Base-by-base conservation (phyloP, 2,113 vertebrate species). In the Vulpes vulpes region DNA sequence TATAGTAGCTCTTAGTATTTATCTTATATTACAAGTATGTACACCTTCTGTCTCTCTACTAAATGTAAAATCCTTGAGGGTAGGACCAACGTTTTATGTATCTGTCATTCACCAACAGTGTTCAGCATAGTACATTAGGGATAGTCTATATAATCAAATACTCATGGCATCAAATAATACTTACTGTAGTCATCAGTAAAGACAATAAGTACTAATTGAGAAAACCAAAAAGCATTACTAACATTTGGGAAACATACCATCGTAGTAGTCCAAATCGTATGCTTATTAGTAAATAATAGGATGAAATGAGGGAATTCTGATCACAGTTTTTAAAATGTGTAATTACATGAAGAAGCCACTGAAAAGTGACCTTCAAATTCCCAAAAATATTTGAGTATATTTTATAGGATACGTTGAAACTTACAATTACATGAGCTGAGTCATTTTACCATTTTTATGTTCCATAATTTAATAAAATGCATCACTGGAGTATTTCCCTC, bases 401-500 rank as follows among this genome's bases (percentile, higher is more conserved):
- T 64, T 93, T 81, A 55, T 30, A 64, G 55, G 12, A 9, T 8
- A 43, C 62, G 49, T 8, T 22, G 9, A 93, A 91, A 27, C 30
- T 30, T 53, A 35, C 12, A 69, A 55, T 87, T 82, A 53, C 2
- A 59, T 8, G 20, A 87, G 25, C 32, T 65, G 10, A 35, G 32
- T 38, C 9, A 12, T n/a, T 53, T 49, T 22, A 27, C 1, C 17
- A 55, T 27, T 89, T 89, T 86, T 94, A 74, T 92, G 30, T 91
- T 71, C 64, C 53, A 25, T 49, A 71, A 96, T 53, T 84, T 57
- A 98, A 78, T 60, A 59, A 95, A 87, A 81, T 25, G 19, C 2
- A 60, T 93, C 49, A 25, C 51, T 57, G 4, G n/a, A n/a, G 10
- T 65, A 59, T 69, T 53, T 81, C 71, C 64, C 79, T 69, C n/a